Percentiles rank a stretch among this genome's conserved stretches.
Evolutionary conservation across 2,888 invertebrate species (phyloP).

Genomic region (Scaeva pyrastri): DNA sequence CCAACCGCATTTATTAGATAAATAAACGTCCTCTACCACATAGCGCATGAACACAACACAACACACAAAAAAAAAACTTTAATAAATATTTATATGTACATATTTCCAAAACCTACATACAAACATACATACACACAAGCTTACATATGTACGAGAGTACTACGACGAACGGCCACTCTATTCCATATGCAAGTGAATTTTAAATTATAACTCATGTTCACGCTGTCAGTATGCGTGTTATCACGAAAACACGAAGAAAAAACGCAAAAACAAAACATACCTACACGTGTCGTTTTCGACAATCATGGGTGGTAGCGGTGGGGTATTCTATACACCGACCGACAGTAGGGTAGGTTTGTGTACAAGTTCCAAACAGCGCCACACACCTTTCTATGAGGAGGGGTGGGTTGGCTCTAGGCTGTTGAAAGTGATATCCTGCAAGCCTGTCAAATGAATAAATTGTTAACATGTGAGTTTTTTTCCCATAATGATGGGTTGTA

Average conservation of each 20-base stretch:
- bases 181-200: slow-evolving; percentile 62
- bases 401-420: slow-evolving; percentile 13
- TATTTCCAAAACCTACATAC: not conserved
- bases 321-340: not conserved
- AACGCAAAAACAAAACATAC: not conserved
- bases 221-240: slow-evolving; percentile 68
- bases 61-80: slow-evolving; percentile 38
- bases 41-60: slow-evolving; percentile 68
- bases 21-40: slow-evolving; percentile 51
- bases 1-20: slow-evolving; percentile 71
- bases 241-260: slow-evolving; percentile 32
- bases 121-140: not conserved
- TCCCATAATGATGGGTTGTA: slow-evolving; percentile 53
- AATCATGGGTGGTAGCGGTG: no score
- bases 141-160: not conserved
- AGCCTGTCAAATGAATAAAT: slow-evolving; percentile 42
- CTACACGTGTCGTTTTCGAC: slow-evolving; percentile 62
- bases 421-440: slow-evolving; percentile 58
- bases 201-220: slow-evolving; percentile 68
- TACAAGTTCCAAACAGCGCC: slow-evolving; percentile 27
- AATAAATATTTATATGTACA: slow-evolving; percentile 41
- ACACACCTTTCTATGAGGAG: slow-evolving; percentile 38
- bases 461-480: slow-evolving; percentile 43
- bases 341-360: not conserved
- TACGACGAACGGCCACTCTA: slow-evolving; percentile 16